These are phyloP conservation scores for Sinohyriopsis cumingii DNA, from an alignment of 2,888 invertebrate species.

Conservation along the genomic window DNA sequence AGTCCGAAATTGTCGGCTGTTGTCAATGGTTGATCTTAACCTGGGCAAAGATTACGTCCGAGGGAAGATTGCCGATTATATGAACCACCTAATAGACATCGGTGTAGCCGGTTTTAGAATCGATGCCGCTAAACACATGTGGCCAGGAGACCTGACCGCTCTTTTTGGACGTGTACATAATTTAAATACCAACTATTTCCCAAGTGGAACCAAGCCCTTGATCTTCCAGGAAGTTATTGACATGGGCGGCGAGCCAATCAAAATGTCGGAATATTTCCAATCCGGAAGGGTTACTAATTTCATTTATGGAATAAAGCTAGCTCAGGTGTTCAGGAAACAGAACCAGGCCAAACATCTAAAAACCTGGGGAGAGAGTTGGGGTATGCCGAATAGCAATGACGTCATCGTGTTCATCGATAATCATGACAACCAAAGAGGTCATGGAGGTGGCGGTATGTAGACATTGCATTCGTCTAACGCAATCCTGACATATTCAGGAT, in stretches of 20 bases:
- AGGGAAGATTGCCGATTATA: constrained; percentile 49
- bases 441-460: constrained; percentile 75
- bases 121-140: constrained; percentile 68
- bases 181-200: constrained; percentile 48
- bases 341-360: constrained; percentile 51
- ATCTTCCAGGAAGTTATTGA: constrained; percentile 67
- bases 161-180: constrained; percentile 51
- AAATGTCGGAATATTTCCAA: constrained; percentile 56
- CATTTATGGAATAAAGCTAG: constrained; percentile 73
- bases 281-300: constrained; percentile 85
- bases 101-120: constrained; percentile 74
- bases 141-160: constrained; percentile 59
- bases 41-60: constrained; percentile 75
- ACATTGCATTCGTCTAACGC: too few relatives aligned
- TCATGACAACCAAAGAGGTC: constrained; percentile 90
- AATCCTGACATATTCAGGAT: too few relatives aligned
- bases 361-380: constrained; percentile 55
- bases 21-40: constrained; percentile 84
- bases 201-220: constrained; percentile 50
- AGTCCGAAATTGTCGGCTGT: constrained; percentile 79
- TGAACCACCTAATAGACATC: constrained; percentile 67
- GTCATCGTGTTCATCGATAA: constrained; percentile 90
- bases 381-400: constrained; percentile 62
- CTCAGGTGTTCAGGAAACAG: constrained; percentile 40
- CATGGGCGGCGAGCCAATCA: constrained; percentile 61